Conservation (phyloP, 2,888 invertebrate genomes). For the Dicyrtomina minuta region DNA sequence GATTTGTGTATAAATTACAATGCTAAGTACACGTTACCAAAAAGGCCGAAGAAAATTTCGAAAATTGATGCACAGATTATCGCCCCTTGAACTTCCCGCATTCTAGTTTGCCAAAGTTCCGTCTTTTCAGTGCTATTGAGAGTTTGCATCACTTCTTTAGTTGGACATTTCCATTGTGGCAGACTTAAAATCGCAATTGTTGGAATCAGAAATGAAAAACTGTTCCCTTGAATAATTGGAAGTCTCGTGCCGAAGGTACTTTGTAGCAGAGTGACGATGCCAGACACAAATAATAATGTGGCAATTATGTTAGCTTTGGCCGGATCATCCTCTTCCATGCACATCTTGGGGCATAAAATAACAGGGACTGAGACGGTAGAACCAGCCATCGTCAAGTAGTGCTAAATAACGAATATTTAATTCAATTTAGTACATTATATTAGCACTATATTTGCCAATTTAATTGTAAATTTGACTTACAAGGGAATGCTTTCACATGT, state of each 20-base stretch:
- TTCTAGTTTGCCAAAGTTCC: conserved; percentile 70
- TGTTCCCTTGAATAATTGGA: conserved; percentile 62
- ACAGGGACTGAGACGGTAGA: conserved; percentile 80
- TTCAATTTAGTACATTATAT: not conserved
- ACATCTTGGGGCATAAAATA: conserved; percentile 76
- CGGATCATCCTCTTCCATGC: conserved; percentile 62
- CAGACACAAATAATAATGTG: conserved; percentile 79
- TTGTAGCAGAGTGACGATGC: conserved; percentile 74
- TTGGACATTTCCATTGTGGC: conserved; percentile 72
- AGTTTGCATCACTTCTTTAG: conserved; percentile 58
- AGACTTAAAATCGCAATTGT: conserved; percentile 72
- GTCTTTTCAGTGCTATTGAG: conserved; percentile 63
- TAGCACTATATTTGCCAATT: not conserved
- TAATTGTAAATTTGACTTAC: not conserved
- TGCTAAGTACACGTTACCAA: conserved; percentile 50
- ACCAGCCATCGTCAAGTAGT: conserved; percentile 79
- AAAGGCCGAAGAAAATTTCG: conserved; percentile 70
- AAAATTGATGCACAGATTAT: conserved; percentile 76
- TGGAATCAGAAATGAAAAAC: conserved; percentile 77
- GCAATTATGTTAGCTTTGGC: conserved; percentile 74
- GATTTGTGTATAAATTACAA: not conserved
- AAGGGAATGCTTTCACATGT: not conserved
- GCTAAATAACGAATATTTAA: conserved; percentile 27
- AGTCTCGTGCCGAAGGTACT: conserved; percentile 70
- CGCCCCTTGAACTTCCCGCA: conserved; percentile 79